Base-by-base conservation (phyloP, 2,797 vertebrate genomes). In the Coccyzus lansbergi region DNA sequence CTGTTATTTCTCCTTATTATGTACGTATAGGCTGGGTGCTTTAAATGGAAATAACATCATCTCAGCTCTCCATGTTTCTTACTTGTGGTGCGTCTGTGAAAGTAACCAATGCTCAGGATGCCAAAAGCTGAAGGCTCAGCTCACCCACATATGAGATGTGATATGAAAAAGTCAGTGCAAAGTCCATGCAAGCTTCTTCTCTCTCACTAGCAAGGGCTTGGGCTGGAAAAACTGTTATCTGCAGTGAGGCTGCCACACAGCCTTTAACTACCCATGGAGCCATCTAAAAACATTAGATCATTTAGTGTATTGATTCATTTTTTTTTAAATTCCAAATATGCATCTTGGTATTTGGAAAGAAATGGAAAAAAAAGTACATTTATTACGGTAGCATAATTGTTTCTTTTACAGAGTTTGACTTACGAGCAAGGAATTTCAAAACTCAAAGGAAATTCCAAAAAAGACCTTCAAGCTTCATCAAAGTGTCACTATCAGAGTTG, bases 151-250 rank as follows among this genome's bases (percentile, higher is more conserved):
- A 15, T 4, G 64, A 90, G 64, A 62, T 64, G 79, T 34, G 78
- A 68, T 71, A 86, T 10, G 81, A 94, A 93, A 89, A 92, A 91
- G 94, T 58, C 86, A 87, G 77, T 5, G 44, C 40, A 20, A 79
- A 72, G 60, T 62, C 93, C 78, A 53, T 24, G 68, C 17, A 86
- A 95, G 81, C 59, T 52, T 18, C 84, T 95, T 58, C 48, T 44
- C 85, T 40, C 68, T 40, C 2, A 0, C 72, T 18, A 46, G 44
- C 1, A 6, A 40, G 26, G 88, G 70, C 74, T 84, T 74, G 64
- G 75, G 48, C 44, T 92, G 74, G 44, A 74, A 68, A 71, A 74
- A 53, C 52, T 86, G 19, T 38, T 16, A 70, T 26, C 34, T 91
- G 70, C 74, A 82, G 46, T 6, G 4, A 31, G 85, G 49, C 42